These are phyloP conservation scores for Miniopterus natalensis DNA, from an alignment of 2,113 vertebrate species.

Conservation along the genomic window DNA sequence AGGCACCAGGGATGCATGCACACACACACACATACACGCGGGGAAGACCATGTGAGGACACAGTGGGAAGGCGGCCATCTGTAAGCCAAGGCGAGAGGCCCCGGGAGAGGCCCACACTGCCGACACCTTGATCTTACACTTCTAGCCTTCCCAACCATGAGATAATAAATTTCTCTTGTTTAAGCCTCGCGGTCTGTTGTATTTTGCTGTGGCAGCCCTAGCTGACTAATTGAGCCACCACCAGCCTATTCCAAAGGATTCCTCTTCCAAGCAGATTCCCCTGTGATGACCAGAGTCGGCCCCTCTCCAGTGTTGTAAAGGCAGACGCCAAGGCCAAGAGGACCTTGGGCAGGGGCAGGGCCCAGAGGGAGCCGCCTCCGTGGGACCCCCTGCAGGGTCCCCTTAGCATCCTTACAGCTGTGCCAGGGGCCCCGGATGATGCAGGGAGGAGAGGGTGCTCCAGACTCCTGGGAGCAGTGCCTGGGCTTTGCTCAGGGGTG, in stretches of 20 bases:
- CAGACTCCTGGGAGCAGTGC: neutral
- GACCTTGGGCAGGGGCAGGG: neutral
- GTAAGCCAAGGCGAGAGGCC: neutral
- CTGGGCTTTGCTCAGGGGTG: neutral
- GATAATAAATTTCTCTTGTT: neutral
- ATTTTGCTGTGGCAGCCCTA: neutral
- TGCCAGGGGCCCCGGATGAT: neutral
- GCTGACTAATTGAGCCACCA: neutral
- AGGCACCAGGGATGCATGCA: neutral
- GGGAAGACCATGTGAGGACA: neutral
- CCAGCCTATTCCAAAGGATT: neutral
- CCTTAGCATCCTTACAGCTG: rapidly evolving
- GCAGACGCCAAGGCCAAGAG: neutral
- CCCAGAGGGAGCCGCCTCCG: neutral
- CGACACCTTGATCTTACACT: neutral
- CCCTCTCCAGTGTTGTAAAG: neutral
- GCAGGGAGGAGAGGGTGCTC: neutral
- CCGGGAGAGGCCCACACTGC: neutral
- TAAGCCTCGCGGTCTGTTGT: neutral
- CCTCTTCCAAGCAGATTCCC: neutral
- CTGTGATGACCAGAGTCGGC: neutral
- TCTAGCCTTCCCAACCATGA: neutral
- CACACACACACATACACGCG: too few species aligned
- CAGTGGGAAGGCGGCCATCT: rapidly evolving
- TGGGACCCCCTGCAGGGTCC: neutral